phyloP scores from a whole-genome alignment of 2,888 invertebrate genomes.

The Cheilosia soror region DNA sequence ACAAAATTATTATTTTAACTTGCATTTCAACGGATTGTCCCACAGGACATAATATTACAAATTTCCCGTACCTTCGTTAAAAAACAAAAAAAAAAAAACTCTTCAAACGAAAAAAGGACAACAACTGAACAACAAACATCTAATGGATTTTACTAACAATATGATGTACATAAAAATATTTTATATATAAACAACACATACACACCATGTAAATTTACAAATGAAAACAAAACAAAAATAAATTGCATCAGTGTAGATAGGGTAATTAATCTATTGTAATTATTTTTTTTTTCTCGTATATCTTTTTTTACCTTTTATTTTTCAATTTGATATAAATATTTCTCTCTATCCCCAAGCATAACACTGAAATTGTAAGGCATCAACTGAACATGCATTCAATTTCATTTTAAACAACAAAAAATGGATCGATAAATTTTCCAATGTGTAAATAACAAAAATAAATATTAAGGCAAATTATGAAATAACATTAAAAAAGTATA shows the following conservation, averaged over 20 bases:
- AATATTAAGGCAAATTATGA: background rate
- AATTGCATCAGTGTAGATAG: slow-evolving; percentile 68
- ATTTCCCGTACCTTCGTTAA: background rate
- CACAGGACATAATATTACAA: background rate
- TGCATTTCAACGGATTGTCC: slow-evolving; percentile 4
- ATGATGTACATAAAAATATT: slow-evolving; percentile 54
- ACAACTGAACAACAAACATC: slow-evolving; percentile 22
- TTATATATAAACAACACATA: slow-evolving; percentile 34
- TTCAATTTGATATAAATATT: background rate
- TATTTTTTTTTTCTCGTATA: slow-evolving; percentile 22
- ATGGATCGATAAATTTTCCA: background rate
- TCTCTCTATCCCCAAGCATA: slow-evolving; percentile 21
- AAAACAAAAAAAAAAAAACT: background rate
- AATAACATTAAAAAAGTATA: background rate
- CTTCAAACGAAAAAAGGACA: background rate
- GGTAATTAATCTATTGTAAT: slow-evolving; percentile 69
- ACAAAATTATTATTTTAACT: background rate
- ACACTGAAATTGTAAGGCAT: slow-evolving; percentile 7
- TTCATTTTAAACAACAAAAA: background rate
- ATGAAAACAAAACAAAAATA: slow-evolving; percentile 10
- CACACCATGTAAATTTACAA: slow-evolving; percentile 42
- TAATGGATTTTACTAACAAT: slow-evolving; percentile 29
- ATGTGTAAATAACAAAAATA: slow-evolving; percentile 13
- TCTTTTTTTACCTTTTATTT: slow-evolving; percentile 12
- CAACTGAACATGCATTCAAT: background rate